Evolutionary conservation across 2,113 vertebrate species (phyloP).

Genomic region (Cettia cetti): DNA sequence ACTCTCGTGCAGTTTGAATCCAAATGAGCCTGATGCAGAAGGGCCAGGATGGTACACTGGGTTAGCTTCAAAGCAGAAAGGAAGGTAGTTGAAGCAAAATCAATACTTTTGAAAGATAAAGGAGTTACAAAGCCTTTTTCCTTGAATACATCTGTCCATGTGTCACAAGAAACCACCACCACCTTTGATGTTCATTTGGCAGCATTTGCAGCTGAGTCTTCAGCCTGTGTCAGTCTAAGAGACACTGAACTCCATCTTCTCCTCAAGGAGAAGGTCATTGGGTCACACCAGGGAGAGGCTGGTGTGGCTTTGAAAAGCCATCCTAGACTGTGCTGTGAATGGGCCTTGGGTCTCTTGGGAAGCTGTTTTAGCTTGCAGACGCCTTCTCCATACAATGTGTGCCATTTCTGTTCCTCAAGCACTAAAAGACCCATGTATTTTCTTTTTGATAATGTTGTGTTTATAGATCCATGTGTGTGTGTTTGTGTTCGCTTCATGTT

Average conservation of each 20-base stretch:
- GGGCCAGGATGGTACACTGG: neutral
- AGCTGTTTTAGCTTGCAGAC: neutral
- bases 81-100: conserved; percentile 17
- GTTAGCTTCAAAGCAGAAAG: neutral
- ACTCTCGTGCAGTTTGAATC: neutral
- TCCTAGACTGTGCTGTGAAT: neutral
- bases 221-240: neutral
- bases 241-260: neutral
- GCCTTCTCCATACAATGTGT: neutral
- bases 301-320: neutral
- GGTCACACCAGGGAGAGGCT: neutral
- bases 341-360: neutral
- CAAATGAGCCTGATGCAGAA: conserved; percentile 6
- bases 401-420: neutral
- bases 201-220: neutral
- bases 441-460: neutral
- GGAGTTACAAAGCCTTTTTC: conserved; percentile 9
- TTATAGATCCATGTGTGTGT: neutral
- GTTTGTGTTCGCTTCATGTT: conserved; percentile 44
- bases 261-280: neutral
- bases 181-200: neutral
- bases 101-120: conserved; percentile 25
- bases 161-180: neutral
- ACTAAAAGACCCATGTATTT: conserved; percentile 9
- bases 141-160: neutral